Evolutionary conservation across 2,113 vertebrate species (phyloP).

Genomic region (Cynocephalus volans): DNA sequence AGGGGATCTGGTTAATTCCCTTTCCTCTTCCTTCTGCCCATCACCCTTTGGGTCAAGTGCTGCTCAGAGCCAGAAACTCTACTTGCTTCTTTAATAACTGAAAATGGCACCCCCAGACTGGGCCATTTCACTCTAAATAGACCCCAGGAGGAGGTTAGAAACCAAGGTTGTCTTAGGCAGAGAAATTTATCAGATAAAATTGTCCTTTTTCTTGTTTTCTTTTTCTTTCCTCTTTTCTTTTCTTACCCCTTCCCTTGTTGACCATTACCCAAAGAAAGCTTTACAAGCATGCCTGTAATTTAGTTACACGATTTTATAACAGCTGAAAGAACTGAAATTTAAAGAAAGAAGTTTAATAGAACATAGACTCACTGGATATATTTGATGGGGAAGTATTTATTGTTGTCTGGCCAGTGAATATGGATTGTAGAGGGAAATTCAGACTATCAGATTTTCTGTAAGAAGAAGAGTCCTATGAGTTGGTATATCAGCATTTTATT

Average conservation of each 20-base stretch:
- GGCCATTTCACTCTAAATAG: conserved; percentile 78
- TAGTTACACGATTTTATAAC: not conserved
- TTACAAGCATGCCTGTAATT: not conserved
- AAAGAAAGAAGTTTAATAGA: not conserved
- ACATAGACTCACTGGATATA: not conserved
- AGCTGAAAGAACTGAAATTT: conserved; percentile 2
- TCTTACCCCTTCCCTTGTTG: not conserved
- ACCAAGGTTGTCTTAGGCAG: conserved; percentile 65
- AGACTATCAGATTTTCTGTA: not conserved
- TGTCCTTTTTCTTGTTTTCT: conserved; percentile 3
- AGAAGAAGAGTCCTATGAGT: not conserved
- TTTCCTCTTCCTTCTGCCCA: conserved; percentile 73
- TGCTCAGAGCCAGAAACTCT: conserved; percentile 73
- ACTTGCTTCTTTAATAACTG: conserved; percentile 79
- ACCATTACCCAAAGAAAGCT: not conserved
- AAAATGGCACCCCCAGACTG: conserved; percentile 76
- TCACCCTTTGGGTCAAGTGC: conserved; percentile 80
- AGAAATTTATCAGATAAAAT: conserved; percentile 63
- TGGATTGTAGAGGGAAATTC: not conserved
- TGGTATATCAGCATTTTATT: not conserved
- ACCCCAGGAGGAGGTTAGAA: conserved; percentile 69
- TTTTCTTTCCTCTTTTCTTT: too few species aligned
- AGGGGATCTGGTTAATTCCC: conserved; percentile 71
- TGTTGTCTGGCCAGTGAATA: not conserved
- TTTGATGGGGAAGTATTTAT: not conserved